These are phyloP conservation scores for Polylopha cassiicola DNA, from an alignment of 2,888 invertebrate genomes.

Conservation along the genomic window DNA sequence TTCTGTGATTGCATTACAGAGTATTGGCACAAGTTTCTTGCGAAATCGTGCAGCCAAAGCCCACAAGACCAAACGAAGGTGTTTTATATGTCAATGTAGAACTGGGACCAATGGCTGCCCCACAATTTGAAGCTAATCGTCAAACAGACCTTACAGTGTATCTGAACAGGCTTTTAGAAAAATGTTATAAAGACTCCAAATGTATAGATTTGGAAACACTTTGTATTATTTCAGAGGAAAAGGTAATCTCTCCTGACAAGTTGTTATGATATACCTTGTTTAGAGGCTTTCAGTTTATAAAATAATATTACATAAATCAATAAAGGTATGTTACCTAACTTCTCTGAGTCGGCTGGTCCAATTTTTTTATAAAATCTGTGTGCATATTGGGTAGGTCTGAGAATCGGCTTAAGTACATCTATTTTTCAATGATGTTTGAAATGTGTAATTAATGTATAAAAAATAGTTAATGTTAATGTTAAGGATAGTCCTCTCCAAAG, in stretches of 20 bases:
- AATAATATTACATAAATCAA: too few relatives aligned
- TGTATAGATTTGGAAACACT: constrained; percentile 95
- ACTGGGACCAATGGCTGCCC: constrained; percentile 89
- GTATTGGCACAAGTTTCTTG: constrained; percentile 92
- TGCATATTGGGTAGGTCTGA: too few relatives aligned
- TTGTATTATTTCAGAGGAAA: constrained; percentile 95
- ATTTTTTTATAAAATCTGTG: too few relatives aligned
- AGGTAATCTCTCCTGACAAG: constrained; percentile 70
- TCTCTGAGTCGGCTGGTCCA: too few relatives aligned
- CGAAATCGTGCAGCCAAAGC: constrained; percentile 90
- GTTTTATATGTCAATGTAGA: constrained; percentile 91
- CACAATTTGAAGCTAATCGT: constrained; percentile 87
- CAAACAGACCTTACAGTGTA: constrained; percentile 84
- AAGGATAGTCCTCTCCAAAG: too few relatives aligned
- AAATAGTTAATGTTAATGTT: too few relatives aligned
- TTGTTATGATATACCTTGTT: background rate
- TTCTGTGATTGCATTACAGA: constrained; percentile 61
- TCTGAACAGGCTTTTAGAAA: constrained; percentile 88
- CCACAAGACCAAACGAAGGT: constrained; percentile 92
- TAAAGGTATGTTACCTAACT: too few relatives aligned
- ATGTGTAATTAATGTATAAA: too few relatives aligned
- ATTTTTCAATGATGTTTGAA: too few relatives aligned
- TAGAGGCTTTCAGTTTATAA: background rate
- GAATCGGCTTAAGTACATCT: too few relatives aligned
- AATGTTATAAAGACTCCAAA: constrained; percentile 92